Evolutionary conservation across 2,888 invertebrate species (phyloP).

Genomic region (Acleris emargana): DNA sequence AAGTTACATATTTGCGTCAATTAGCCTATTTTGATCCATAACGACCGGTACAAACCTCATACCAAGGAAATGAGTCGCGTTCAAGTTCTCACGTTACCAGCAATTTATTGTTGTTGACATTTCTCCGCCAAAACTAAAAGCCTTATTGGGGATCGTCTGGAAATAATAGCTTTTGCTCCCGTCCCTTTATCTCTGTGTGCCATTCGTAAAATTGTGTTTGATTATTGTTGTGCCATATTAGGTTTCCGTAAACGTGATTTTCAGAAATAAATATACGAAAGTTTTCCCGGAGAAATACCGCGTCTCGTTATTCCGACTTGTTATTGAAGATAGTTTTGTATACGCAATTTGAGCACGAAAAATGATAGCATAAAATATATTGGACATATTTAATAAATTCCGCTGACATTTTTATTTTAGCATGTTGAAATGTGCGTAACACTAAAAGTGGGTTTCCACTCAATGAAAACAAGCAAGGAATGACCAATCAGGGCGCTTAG

Average conservation of each 20-base stretch:
- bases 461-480: too few species aligned
- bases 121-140: constrained; percentile 44
- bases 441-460: too few species aligned
- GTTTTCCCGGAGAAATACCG: constrained; percentile 16
- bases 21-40: not conserved
- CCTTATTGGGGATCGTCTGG: constrained; percentile 45
- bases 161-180: constrained; percentile 44
- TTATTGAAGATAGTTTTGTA: not conserved
- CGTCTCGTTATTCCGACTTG: constrained; percentile 2
- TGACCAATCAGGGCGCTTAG: too few species aligned
- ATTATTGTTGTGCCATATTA: constrained; percentile 38
- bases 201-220: constrained; percentile 39
- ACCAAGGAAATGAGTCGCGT: constrained; percentile 42
- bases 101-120: constrained; percentile 53
- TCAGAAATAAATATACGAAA: constrained; percentile 30
- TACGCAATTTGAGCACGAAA: not conserved
- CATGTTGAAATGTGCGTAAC: too few species aligned
- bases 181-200: constrained; percentile 39
- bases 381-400: too few species aligned
- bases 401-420: too few species aligned
- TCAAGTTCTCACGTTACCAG: constrained; percentile 49
- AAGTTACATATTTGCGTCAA: not conserved
- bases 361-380: too few species aligned
- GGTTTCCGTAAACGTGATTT: constrained; percentile 33
- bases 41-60: constrained; percentile 29